These are phyloP conservation scores for Tenebrosternarchus preto DNA, from an alignment of 2,113 vertebrate genomes.

Conservation along the genomic window DNA sequence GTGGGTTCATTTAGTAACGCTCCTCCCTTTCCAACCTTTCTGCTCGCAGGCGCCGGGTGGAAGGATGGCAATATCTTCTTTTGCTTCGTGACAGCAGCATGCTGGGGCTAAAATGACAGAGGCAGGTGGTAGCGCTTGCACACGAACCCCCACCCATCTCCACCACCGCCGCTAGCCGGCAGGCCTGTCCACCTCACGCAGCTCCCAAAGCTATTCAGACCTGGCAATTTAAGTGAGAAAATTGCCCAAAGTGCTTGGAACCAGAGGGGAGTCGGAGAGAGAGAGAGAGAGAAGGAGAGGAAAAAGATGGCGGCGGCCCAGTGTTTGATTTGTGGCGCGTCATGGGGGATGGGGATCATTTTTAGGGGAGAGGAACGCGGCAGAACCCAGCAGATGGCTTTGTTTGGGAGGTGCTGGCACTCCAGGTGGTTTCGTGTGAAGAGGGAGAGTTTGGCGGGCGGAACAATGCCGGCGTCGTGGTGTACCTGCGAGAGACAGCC, in stretches of 20 bases:
- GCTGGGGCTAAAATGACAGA: constrained; percentile 74
- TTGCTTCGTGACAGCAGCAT: constrained; percentile 74
- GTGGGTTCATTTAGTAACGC: constrained; percentile 60
- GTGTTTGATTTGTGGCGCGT: constrained; percentile 73
- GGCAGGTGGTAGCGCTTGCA: constrained; percentile 68
- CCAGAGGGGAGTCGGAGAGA: constrained; percentile 52
- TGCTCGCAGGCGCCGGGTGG: constrained; percentile 43
- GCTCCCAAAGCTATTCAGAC: constrained; percentile 72
- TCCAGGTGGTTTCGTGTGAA: constrained; percentile 39
- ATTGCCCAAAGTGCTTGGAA: constrained; percentile 63
- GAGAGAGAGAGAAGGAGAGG: constrained; percentile 52
- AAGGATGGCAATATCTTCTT: constrained; percentile 73
- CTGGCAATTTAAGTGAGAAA: constrained; percentile 72
- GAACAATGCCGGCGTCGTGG: constrained; percentile 42
- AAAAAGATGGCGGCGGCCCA: constrained; percentile 45
- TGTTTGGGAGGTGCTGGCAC: constrained; percentile 38
- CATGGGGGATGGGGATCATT: constrained; percentile 71
- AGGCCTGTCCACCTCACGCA: constrained; percentile 71
- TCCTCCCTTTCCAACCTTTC: constrained; percentile 53
- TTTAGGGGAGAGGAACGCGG: constrained; percentile 64
- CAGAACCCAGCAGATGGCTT: constrained; percentile 47
- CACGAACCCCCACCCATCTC: constrained; percentile 50
- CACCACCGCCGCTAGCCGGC: constrained; percentile 60
- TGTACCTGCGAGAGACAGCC: constrained; percentile 26
- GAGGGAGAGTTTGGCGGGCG: constrained; percentile 34